Evolutionary conservation across 92 coral and sea anemone species (phyloP).

Genomic region (Phenganax marumi): DNA sequence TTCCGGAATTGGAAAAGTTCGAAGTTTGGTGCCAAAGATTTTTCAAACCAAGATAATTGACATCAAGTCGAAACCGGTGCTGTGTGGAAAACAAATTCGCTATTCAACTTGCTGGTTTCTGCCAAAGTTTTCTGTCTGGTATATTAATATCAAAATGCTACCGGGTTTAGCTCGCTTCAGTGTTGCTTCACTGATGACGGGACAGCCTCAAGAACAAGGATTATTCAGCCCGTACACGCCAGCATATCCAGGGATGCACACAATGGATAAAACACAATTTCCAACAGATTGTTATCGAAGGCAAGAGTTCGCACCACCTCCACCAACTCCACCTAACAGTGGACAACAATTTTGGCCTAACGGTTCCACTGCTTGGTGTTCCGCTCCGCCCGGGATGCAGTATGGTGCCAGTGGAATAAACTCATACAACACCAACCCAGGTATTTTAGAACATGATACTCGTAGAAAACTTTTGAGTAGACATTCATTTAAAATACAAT

Average conservation of each 20-base stretch:
- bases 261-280: constrained; percentile 39
- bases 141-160: background rate
- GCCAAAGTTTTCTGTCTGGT: too few relatives aligned
- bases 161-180: constrained; percentile 41
- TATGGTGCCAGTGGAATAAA: constrained; percentile 19
- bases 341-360: constrained; percentile 41
- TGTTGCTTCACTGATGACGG: constrained; percentile 40
- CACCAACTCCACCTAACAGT: constrained; percentile 25
- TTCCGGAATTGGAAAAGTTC: background rate
- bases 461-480: background rate
- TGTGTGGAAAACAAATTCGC: background rate
- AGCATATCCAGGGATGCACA: constrained; percentile 23
- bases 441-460: background rate
- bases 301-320: constrained; percentile 28
- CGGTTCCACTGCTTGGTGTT: constrained; percentile 29
- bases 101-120: too few relatives aligned
- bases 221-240: constrained; percentile 31
- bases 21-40: background rate
- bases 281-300: constrained; percentile 41
- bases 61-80: background rate
- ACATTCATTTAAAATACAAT: background rate
- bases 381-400: constrained; percentile 31
- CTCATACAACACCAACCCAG: constrained; percentile 31
- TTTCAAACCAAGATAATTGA: background rate
- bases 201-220: constrained; percentile 31